Evolutionary conservation across 1,140 invertebrate genomes (phyloP).

Genomic region (Trypoxylus dichotomus): DNA sequence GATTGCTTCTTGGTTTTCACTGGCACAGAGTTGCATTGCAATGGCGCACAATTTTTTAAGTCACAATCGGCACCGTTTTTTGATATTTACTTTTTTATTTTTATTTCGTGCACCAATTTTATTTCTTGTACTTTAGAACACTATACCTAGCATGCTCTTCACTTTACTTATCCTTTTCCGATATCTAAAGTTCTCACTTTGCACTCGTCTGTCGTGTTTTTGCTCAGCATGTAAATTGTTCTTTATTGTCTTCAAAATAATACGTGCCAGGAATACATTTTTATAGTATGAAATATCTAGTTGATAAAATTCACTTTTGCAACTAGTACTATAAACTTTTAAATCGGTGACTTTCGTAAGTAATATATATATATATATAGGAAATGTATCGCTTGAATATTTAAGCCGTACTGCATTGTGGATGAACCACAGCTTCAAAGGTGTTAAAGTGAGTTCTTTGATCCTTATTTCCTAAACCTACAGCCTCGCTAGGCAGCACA

Average conservation of each 20-base stretch:
- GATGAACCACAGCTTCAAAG: background rate
- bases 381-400: too few species aligned
- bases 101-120: slow-evolving; percentile 62
- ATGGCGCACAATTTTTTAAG: slow-evolving; percentile 59
- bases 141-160: slow-evolving; percentile 43
- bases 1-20: slow-evolving; percentile 64
- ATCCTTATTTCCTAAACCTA: slow-evolving; percentile 30
- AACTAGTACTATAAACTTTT: too few species aligned
- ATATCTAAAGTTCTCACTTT: slow-evolving; percentile 8
- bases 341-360: too few species aligned
- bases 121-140: slow-evolving; percentile 51
- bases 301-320: too few species aligned
- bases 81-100: slow-evolving; percentile 53
- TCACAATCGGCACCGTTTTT: slow-evolving; percentile 60
- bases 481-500: slow-evolving; percentile 51
- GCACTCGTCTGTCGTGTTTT: background rate
- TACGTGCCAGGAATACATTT: too few species aligned
- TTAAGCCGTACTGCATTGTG: background rate
- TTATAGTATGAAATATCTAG: too few species aligned
- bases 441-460: background rate
- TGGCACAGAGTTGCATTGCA: slow-evolving; percentile 66
- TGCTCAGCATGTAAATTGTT: background rate
- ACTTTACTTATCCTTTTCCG: slow-evolving; percentile 9
- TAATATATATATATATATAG: too few species aligned
- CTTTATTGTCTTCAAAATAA: too few species aligned